These are phyloP conservation scores for Phallusia fumigata DNA, from an alignment of 23 tunicate genomes.

Conservation along the genomic window DNA sequence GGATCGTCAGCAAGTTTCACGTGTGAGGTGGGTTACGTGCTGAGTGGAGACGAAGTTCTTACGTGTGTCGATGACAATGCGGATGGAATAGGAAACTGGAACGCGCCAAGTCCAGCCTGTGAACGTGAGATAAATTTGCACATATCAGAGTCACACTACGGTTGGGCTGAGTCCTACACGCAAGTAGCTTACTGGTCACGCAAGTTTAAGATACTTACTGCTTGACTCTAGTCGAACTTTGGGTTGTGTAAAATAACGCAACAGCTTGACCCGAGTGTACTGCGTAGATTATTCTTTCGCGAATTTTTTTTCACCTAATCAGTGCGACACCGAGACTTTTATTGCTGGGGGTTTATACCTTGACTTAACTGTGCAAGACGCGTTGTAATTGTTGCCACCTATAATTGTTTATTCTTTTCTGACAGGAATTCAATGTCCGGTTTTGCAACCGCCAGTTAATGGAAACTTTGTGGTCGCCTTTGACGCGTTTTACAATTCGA, in stretches of 20 bases:
- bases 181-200: no score
- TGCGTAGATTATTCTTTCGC: no score
- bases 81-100: constrained; percentile 40
- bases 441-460: constrained; percentile 27
- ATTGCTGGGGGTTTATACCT: no score
- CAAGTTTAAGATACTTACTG: no score
- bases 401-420: background rate
- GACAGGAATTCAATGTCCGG: constrained; percentile 28
- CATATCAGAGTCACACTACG: background rate
- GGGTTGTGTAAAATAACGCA: no score
- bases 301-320: no score
- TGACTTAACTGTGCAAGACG: no score
- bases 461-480: constrained; percentile 26
- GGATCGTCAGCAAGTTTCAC: background rate
- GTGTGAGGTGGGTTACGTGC: constrained; percentile 37
- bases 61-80: constrained; percentile 25
- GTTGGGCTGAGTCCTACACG: no score
- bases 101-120: constrained; percentile 26
- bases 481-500: constrained; percentile 23
- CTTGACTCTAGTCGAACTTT: no score
- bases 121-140: constrained; percentile 20
- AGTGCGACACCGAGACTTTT: no score
- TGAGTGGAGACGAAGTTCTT: constrained; percentile 30
- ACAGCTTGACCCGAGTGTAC: no score
- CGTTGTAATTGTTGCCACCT: no score